These are phyloP conservation scores for Furcula furcula DNA, from an alignment of 2,888 invertebrate genomes.

Conservation along the genomic window DNA sequence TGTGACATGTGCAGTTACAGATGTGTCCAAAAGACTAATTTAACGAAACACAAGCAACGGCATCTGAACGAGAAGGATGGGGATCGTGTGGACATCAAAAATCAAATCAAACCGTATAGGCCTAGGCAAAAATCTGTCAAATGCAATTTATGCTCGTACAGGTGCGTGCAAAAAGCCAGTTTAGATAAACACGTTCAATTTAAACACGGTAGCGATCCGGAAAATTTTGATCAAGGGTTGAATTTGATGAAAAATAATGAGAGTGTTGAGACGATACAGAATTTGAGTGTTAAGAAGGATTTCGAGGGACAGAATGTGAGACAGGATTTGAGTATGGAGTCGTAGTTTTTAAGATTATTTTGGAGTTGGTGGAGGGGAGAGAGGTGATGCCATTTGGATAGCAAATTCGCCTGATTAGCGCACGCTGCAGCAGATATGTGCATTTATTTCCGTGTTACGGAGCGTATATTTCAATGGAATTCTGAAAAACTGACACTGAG, in stretches of 20 bases:
- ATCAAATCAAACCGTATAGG: conserved; percentile 59
- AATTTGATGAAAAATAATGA: conserved; percentile 34
- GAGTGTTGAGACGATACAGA: conserved; percentile 41
- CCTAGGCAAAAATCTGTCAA: conserved; percentile 70
- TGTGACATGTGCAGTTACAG: conserved; percentile 73
- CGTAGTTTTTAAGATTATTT: conserved; percentile 24
- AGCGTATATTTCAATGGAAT: no score
- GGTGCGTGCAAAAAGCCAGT: conserved; percentile 71
- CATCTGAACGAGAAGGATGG: conserved; percentile 67
- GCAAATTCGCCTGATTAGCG: no score
- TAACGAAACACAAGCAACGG: conserved; percentile 73
- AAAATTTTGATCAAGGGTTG: conserved; percentile 24
- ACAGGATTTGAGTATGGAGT: conserved; percentile 10
- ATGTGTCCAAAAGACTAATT: conserved; percentile 75
- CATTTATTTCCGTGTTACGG: not conserved
- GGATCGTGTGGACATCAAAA: conserved; percentile 52
- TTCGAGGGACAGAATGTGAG: conserved; percentile 20
- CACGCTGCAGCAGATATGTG: no score
- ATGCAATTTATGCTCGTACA: conserved; percentile 64
- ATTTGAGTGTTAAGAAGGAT: conserved; percentile 57
- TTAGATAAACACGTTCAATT: conserved; percentile 72
- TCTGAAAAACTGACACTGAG: no score
- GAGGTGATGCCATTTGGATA: not conserved
- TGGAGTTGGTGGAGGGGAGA: not conserved
- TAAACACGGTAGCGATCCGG: conserved; percentile 51